Percentiles rank a stretch among this genome's conserved stretches.
Evolutionary conservation across 2,113 vertebrate species (phyloP).

Genomic region (Macrotis lagotis): DNA sequence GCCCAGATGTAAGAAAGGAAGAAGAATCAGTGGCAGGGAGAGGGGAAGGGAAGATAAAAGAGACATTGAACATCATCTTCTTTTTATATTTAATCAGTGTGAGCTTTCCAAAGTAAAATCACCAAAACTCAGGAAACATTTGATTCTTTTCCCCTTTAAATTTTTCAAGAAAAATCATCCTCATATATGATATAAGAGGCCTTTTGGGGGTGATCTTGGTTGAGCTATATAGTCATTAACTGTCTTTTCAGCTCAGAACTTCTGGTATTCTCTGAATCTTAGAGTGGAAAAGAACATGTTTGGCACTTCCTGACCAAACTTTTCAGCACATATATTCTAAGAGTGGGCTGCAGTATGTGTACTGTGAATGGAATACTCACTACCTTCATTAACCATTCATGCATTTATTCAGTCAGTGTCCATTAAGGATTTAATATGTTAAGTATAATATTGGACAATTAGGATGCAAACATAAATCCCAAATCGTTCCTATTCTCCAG

Average conservation of each 20-base stretch:
- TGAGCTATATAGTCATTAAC: not conserved
- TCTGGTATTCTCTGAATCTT: not conserved
- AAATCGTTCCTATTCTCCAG: not conserved
- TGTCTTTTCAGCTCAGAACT: not conserved
- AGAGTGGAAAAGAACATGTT: not conserved
- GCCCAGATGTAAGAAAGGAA: not conserved
- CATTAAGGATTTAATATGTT: not conserved
- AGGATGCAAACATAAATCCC: not conserved
- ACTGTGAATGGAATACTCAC: not conserved
- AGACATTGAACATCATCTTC: not conserved
- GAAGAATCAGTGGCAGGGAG: not conserved
- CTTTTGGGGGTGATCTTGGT: not conserved
- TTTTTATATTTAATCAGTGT: not conserved
- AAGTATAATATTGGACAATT: not conserved
- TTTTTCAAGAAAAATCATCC: not conserved
- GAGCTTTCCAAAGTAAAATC: not conserved
- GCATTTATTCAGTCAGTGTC: not conserved
- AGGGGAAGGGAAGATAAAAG: not conserved
- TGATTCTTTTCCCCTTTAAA: not conserved
- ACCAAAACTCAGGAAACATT: not conserved
- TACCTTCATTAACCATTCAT: not conserved
- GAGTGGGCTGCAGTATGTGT: not conserved
- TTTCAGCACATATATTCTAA: not conserved
- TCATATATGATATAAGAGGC: not conserved
- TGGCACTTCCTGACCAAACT: not conserved